Evolutionary conservation across 2,888 invertebrate genomes (phyloP), one percentile per base, ranked within the genome.

Genomic region (Pocota personata): DNA sequence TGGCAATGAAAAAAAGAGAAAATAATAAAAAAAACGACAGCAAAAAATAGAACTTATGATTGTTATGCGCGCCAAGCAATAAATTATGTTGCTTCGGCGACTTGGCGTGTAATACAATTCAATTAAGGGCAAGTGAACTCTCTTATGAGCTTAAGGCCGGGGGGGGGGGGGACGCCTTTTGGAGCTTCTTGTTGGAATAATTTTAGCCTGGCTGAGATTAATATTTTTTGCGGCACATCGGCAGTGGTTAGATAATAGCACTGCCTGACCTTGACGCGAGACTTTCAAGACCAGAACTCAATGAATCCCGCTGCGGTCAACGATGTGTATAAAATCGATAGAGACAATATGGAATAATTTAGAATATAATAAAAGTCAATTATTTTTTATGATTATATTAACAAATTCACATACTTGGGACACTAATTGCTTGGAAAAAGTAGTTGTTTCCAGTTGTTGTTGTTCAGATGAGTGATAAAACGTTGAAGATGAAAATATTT

Each of bases 261-360:
- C 19, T 16, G 37, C 19, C 73, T 73, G 79, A 84, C 83, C 83
- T 84, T 84, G 72, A 52, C 10, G 24, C 60, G 66, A 67, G 19
- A 19, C 32, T 75, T 46, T 62, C 67, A 84, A 73, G 73, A 69
- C 83, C 83, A 82, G 64, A 30, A 66, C 19, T 58, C 21, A 55
- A 58, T 43, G 55, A 69, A 30, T 58, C n/a, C 64, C 58, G 14
- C 12, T 12, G 52, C 19, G n/a, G n/a, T n/a, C n/a, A n/a, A n/a
- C n/a, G n/a, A n/a, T n/a, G n/a, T n/a, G n/a, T n/a, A n/a, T n/a
- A 40, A 50, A 75, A 80, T 75, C 80, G 52, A 80, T 80, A 48
- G 16, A 6, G n/a, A 32, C 43, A 69, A 30, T 24, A 32, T 16
- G 30, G 32, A 52, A 46, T 43, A 50, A 40, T 16, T 66, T 43